These are phyloP conservation scores for Vanessa cardui DNA, from an alignment of 2,888 invertebrate genomes.

Conservation along the genomic window DNA sequence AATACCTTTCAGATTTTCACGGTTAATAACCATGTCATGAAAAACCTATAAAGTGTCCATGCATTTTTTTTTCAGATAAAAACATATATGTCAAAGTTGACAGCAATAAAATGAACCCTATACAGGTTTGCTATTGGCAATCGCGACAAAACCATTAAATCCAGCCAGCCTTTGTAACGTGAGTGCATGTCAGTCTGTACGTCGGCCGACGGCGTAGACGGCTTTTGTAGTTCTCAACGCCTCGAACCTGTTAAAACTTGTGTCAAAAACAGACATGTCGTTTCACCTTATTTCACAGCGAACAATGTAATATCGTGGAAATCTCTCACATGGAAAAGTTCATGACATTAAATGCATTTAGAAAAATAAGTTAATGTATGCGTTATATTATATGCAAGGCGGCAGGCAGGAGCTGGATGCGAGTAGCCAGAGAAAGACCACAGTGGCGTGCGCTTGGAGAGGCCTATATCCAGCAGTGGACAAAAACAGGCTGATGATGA, in stretches of 20 bases:
- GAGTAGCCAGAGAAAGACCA: no score
- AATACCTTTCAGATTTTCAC: no score
- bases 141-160: neutral
- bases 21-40: neutral
- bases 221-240: slow-evolving; percentile 5
- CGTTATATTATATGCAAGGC: no score
- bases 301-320: neutral
- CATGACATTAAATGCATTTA: no score
- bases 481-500: no score
- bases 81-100: neutral
- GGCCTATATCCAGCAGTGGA: no score
- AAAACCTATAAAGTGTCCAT: neutral
- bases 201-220: neutral
- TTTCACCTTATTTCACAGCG: neutral
- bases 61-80: neutral
- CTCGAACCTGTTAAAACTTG: neutral
- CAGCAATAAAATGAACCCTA: neutral
- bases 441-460: no score
- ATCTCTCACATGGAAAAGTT: neutral
- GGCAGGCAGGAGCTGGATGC: no score
- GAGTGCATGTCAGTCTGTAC: slow-evolving; percentile 1
- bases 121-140: neutral
- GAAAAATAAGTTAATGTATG: no score
- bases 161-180: neutral
- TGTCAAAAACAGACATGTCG: neutral